Conservation (phyloP, 2,113 vertebrate species). For the Poeciliopsis turrubarensis region DNA sequence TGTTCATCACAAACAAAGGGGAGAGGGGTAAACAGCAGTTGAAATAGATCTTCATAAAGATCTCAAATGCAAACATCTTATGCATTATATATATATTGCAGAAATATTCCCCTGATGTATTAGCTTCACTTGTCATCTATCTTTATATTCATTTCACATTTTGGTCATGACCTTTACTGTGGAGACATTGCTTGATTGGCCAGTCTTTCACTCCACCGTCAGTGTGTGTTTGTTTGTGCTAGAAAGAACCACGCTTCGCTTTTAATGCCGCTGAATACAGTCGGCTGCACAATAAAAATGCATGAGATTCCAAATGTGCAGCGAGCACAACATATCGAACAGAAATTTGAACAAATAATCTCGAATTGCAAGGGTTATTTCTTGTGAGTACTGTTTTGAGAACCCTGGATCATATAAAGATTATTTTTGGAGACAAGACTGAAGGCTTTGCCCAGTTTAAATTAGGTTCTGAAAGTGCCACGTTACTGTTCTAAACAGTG, state of each 20-base stretch:
- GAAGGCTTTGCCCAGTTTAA: conserved; percentile 10
- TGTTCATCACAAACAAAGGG: conserved; percentile 31
- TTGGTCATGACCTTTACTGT: conserved; percentile 76
- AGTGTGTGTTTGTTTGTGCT: conserved; percentile 68
- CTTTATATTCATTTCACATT: conserved; percentile 76
- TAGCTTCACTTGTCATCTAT: conserved; percentile 67
- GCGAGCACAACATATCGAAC: conserved; percentile 23
- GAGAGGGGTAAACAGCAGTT: conserved; percentile 29
- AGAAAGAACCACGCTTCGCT: conserved; percentile 31
- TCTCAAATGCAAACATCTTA: conserved; percentile 53
- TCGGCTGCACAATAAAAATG: conserved; percentile 58
- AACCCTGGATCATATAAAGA: background rate
- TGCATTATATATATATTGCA: conserved; percentile 54
- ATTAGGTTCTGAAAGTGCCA: background rate
- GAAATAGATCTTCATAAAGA: conserved; percentile 48
- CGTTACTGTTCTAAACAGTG: background rate
- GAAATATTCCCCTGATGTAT: conserved; percentile 39
- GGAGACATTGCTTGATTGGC: conserved; percentile 74
- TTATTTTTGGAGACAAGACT: background rate
- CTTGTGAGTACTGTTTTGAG: background rate
- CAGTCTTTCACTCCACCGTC: conserved; percentile 52
- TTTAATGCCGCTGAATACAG: conserved; percentile 53
- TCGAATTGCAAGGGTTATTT: background rate
- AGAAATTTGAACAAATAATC: conserved; percentile 23
- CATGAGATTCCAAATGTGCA: conserved; percentile 50